A percentile compares a stretch with the other conserved stretches of the same genome.
phyloP scores from a whole-genome alignment of 2,113 vertebrate genomes.

The Genyomyrus donnyi region DNA sequence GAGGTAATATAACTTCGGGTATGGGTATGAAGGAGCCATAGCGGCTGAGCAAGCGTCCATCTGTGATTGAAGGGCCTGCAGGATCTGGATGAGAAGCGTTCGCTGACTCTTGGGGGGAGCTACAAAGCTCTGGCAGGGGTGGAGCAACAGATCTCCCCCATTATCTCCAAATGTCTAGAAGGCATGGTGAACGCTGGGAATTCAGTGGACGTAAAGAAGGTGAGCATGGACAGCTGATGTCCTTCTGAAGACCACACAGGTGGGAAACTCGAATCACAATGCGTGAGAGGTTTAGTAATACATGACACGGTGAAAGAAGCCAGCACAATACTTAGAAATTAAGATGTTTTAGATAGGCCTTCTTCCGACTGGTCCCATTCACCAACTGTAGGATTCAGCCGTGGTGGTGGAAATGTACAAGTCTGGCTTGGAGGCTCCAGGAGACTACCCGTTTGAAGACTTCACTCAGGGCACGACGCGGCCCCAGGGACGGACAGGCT shows the following conservation, averaged over 20 bases:
- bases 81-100: slow-evolving; percentile 91
- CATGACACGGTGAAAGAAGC: neutral
- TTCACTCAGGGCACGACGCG: slow-evolving; percentile 92
- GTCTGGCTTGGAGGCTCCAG: slow-evolving; percentile 89
- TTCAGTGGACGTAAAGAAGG: slow-evolving; percentile 83
- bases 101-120: slow-evolving; percentile 87
- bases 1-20: neutral
- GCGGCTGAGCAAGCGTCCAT: neutral
- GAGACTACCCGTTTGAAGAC: slow-evolving; percentile 92
- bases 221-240: slow-evolving; percentile 46
- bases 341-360: neutral
- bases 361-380: neutral
- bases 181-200: slow-evolving; percentile 94
- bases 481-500: slow-evolving; percentile 63
- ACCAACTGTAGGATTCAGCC: slow-evolving; percentile 69
- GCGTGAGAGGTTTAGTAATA: neutral
- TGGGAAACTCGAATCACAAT: neutral
- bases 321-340: neutral
- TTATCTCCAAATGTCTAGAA: slow-evolving; percentile 91
- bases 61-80: slow-evolving; percentile 74
- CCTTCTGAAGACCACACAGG: neutral
- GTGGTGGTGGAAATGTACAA: slow-evolving; percentile 97
- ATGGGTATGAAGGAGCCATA: neutral
- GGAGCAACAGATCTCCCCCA: slow-evolving; percentile 88
- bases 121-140: slow-evolving; percentile 90